Evolutionary conservation across 2,113 vertebrate species (phyloP).

Genomic region (Pyrgilauda ruficollis): DNA sequence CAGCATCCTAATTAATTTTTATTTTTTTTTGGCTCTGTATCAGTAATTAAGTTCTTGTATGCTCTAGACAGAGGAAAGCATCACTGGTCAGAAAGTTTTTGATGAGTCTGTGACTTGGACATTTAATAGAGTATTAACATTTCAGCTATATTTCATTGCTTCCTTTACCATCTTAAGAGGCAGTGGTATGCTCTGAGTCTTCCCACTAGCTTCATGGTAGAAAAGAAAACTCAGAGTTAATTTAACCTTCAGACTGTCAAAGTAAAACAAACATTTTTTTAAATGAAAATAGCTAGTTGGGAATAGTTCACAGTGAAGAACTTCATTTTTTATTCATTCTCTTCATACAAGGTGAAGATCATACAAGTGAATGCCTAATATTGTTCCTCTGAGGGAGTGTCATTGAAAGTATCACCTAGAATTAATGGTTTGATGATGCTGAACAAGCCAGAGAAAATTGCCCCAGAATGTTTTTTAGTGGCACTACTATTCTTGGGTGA

Average conservation of each 20-base stretch:
- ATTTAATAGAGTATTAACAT: neutral
- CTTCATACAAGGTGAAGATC: constrained; percentile 75
- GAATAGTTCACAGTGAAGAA: constrained; percentile 71
- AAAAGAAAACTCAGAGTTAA: constrained; percentile 68
- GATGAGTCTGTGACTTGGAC: neutral
- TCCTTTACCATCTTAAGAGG: neutral
- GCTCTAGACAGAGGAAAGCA: neutral
- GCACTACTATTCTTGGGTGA: constrained; percentile 7
- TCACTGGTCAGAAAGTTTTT: neutral
- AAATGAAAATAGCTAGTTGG: constrained; percentile 75
- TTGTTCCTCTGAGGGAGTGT: constrained; percentile 58
- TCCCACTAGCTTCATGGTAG: neutral
- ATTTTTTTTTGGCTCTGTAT: neutral
- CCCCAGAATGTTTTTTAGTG: constrained; percentile 11
- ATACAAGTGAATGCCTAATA: constrained; percentile 73
- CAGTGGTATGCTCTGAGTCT: neutral
- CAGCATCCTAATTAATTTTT: neutral
- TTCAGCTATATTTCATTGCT: neutral
- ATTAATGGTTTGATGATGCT: constrained; percentile 57
- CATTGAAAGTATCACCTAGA: constrained; percentile 47
- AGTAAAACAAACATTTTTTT: constrained; percentile 77
- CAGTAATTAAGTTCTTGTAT: neutral
- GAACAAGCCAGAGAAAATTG: constrained; percentile 35
- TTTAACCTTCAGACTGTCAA: constrained; percentile 76
- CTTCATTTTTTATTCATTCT: constrained; percentile 81